Percentiles rank a stretch among this genome's conserved stretches.
phyloP scores from a whole-genome alignment of 1,140 invertebrate genomes.

The Drosophila dunni region DNA sequence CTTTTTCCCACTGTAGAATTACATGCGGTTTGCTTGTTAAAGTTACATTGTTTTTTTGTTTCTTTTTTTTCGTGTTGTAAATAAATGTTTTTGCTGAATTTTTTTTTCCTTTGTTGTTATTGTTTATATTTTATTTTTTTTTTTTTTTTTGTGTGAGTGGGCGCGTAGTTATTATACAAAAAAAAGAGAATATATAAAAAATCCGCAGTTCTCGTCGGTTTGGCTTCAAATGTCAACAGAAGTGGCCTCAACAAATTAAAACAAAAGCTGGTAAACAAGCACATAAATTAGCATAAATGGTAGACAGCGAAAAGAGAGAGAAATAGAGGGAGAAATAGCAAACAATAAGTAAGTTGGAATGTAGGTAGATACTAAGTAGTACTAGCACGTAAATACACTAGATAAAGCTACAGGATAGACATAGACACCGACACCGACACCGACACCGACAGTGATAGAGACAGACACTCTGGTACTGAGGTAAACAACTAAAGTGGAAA shows the following conservation, averaged over 20 bases:
- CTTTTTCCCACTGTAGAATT: constrained; percentile 1
- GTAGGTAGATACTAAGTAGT: constrained; percentile 10
- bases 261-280: constrained; percentile 80
- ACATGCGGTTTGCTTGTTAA: constrained; percentile 24
- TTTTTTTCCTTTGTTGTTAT: constrained; percentile 3
- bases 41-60: constrained; percentile 22
- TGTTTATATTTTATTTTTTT: background rate
- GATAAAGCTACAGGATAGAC: constrained; percentile 8
- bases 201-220: constrained; percentile 35
- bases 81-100: background rate
- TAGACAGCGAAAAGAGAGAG: constrained; percentile 43
- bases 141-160: constrained; percentile 27
- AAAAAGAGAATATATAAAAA: constrained; percentile 5
- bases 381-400: background rate
- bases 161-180: constrained; percentile 42
- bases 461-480: background rate
- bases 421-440: background rate
- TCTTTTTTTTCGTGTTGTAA: constrained; percentile 13
- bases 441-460: no score
- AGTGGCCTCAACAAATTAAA: constrained; percentile 78
- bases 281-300: constrained; percentile 81
- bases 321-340: constrained; percentile 20
- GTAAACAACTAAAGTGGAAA: constrained; percentile 76
- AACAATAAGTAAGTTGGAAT: constrained; percentile 34
- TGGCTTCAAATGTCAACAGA: constrained; percentile 62